phyloP scores from a whole-genome alignment of 2,888 invertebrate species.

The Plebejus argus region DNA sequence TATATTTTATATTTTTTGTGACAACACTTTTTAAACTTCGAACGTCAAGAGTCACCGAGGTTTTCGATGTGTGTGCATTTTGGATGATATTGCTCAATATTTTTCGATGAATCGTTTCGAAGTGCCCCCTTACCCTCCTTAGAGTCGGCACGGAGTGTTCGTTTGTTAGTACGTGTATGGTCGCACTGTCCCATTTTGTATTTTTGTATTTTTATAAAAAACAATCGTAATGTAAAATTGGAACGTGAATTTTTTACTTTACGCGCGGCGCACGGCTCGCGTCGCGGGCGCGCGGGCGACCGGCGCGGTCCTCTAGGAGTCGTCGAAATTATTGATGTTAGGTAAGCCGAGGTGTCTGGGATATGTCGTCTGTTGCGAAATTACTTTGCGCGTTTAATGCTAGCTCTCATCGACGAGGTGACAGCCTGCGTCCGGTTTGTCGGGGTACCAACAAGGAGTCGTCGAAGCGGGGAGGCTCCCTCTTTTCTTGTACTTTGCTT shows the following conservation, averaged over 20 bases:
- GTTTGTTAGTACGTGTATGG: slow-evolving; percentile 51
- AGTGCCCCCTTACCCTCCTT: slow-evolving; percentile 67
- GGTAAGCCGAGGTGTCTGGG: slow-evolving; percentile 72
- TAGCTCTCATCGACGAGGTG: slow-evolving; percentile 37
- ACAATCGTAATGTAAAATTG: slow-evolving; percentile 71
- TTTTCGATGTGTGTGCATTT: slow-evolving; percentile 56
- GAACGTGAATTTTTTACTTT: slow-evolving; percentile 73
- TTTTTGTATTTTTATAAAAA: slow-evolving; percentile 81
- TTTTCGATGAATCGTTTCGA: slow-evolving; percentile 62
- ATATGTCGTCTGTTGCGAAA: slow-evolving; percentile 71
- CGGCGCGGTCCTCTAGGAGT: slow-evolving; percentile 29
- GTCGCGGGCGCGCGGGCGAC: slow-evolving; percentile 28
- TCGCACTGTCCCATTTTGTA: slow-evolving; percentile 80
- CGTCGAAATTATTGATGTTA: slow-evolving; percentile 63
- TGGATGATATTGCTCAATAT: slow-evolving; percentile 73
- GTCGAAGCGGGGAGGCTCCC: slow-evolving; percentile 27
- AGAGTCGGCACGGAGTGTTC: slow-evolving; percentile 64
- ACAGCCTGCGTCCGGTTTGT: background rate
- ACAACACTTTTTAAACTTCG: slow-evolving; percentile 48
- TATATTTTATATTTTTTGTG: slow-evolving; percentile 51
- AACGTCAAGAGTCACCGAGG: slow-evolving; percentile 40
- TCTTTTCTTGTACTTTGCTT: slow-evolving; percentile 13
- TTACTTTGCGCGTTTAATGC: slow-evolving; percentile 43
- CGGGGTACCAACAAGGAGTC: background rate
- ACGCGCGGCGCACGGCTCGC: slow-evolving; percentile 62